A percentile compares a stretch with the other conserved stretches of the same genome.
phyloP scores from a whole-genome alignment of 2,888 invertebrate species.

The Eristalinus sepulchralis region DNA sequence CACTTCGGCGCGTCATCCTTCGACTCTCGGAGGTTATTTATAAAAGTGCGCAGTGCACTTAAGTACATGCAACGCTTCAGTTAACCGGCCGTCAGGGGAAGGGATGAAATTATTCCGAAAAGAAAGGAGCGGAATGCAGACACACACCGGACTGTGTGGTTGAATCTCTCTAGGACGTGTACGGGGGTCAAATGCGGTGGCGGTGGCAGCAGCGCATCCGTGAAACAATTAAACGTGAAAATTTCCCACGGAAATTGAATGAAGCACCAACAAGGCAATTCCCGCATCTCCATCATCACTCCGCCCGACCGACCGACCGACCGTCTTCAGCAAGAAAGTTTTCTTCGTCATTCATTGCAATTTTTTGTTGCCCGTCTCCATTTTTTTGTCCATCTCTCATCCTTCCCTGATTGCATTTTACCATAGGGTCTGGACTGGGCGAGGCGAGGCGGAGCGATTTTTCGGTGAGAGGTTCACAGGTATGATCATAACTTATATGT shows the following conservation, averaged over 20 bases:
- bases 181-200: too few species aligned
- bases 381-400: slow-evolving; percentile 5
- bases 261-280: slow-evolving; percentile 15
- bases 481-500: slow-evolving; percentile 71
- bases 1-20: slow-evolving; percentile 29
- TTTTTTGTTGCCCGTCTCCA: background rate
- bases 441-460: slow-evolving; percentile 3
- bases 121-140: slow-evolving; percentile 30
- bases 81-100: background rate
- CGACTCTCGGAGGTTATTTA: slow-evolving; percentile 30
- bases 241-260: slow-evolving; percentile 71
- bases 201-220: slow-evolving; percentile 21
- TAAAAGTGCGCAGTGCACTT: slow-evolving; percentile 30
- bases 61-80: slow-evolving; percentile 1
- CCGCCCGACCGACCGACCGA: background rate
- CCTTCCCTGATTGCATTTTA: slow-evolving; percentile 59
- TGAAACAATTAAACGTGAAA: slow-evolving; percentile 69
- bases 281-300: background rate
- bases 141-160: slow-evolving; percentile 7
- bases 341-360: slow-evolving; percentile 32
- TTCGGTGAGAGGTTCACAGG: slow-evolving; percentile 50
- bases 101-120: slow-evolving; percentile 34
- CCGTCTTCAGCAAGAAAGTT: slow-evolving; percentile 38
- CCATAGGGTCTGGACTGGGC: slow-evolving; percentile 55
- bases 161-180: slow-evolving; percentile 48